Conservation (phyloP, 2,797 vertebrate genomes). For the Trachops cirrhosus region DNA sequence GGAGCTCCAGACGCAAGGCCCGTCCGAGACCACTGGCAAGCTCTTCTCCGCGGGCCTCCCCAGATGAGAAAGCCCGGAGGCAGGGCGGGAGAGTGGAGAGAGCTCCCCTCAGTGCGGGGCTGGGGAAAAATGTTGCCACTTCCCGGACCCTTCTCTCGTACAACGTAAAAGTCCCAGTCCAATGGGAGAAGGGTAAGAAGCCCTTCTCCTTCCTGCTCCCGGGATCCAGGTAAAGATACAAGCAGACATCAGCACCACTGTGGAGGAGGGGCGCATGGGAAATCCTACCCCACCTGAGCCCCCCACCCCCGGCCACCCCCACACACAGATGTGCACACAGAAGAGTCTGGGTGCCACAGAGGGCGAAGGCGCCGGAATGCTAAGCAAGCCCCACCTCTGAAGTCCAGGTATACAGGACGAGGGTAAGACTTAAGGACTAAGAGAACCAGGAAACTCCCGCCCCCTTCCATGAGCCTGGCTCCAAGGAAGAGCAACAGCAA, state of each 20-base stretch:
- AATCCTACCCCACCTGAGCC: background rate
- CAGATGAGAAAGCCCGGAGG: background rate
- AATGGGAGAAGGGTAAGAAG: background rate
- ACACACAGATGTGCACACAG: fast-evolving
- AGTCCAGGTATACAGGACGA: background rate
- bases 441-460: background rate
- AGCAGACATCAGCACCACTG: background rate
- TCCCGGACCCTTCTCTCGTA: background rate
- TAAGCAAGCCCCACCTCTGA: background rate
- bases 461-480: background rate
- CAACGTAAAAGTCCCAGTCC: background rate
- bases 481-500: background rate
- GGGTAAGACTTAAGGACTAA: background rate
- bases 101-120: background rate
- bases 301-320: too few relatives aligned
- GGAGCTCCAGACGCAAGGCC: background rate
- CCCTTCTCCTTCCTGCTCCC: background rate
- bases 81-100: background rate
- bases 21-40: background rate
- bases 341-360: background rate
- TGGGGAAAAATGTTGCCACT: background rate
- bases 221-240: background rate
- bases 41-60: background rate
- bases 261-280: background rate
- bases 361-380: background rate